phyloP scores from a whole-genome alignment of 2,113 vertebrate genomes.

The Hucho hucho region DNA sequence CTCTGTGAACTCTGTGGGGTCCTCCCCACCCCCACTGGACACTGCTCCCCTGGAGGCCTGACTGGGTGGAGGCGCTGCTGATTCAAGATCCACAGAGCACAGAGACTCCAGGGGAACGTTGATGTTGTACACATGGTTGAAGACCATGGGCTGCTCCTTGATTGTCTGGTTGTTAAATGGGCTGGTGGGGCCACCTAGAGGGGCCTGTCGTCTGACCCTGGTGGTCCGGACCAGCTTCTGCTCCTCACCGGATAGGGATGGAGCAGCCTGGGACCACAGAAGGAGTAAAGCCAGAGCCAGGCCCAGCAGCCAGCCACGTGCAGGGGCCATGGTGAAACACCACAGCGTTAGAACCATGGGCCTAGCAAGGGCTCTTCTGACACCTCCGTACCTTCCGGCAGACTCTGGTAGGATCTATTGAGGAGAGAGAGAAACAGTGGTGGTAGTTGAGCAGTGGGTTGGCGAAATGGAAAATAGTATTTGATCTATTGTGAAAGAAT shows the following conservation, averaged over 20 bases:
- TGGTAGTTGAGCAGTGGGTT: conserved; percentile 13
- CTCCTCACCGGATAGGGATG: conserved; percentile 20
- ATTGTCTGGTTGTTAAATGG: conserved; percentile 74
- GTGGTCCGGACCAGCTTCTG: conserved; percentile 68
- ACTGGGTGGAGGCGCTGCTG: conserved; percentile 31
- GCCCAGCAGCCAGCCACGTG: conserved; percentile 49
- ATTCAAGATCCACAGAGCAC: conserved; percentile 84
- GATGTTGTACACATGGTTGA: conserved; percentile 96
- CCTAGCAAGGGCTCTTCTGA: conserved; percentile 26
- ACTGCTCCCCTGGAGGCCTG: conserved; percentile 42
- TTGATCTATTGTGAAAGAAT: conserved; percentile 49
- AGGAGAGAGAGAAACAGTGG: not conserved
- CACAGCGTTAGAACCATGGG: conserved; percentile 54
- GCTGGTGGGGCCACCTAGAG: conserved; percentile 55
- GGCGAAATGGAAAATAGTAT: conserved; percentile 46
- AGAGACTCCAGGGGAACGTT: conserved; percentile 89
- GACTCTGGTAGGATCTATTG: conserved; percentile 10
- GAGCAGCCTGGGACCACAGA: conserved; percentile 45
- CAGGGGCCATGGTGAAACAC: conserved; percentile 31
- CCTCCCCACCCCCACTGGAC: conserved; percentile 69
- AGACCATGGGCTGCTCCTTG: conserved; percentile 85
- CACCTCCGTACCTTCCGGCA: not conserved
- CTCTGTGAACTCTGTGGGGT: conserved; percentile 80
- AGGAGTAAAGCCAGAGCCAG: conserved; percentile 52
- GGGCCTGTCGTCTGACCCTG: conserved; percentile 69